A percentile compares a stretch with the other conserved stretches of the same genome.
Evolutionary conservation across 1,140 invertebrate genomes (phyloP).

Genomic region (Acarapis woodi): DNA sequence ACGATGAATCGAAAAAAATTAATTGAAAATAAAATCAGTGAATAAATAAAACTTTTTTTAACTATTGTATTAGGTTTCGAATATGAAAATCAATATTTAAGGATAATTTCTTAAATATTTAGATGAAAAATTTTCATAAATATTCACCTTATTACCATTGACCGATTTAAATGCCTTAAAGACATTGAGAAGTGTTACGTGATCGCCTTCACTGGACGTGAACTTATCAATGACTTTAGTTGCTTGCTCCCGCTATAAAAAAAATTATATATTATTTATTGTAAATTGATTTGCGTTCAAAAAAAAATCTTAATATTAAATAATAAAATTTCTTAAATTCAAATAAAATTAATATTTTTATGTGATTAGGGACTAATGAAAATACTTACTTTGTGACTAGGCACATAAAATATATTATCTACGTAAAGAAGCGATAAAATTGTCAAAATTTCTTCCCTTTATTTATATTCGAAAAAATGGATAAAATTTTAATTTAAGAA

Average conservation of each 20-base stretch:
- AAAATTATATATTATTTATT: too few species aligned
- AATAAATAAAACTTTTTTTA: neutral
- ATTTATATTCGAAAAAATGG: slow-evolving; percentile 12
- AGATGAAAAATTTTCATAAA: slow-evolving; percentile 1
- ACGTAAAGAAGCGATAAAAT: slow-evolving; percentile 35
- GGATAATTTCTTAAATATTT: neutral
- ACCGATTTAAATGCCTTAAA: slow-evolving; percentile 42
- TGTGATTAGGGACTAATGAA: neutral
- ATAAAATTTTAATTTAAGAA: too few species aligned
- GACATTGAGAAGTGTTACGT: slow-evolving; percentile 66
- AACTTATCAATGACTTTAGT: slow-evolving; percentile 43
- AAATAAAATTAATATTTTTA: neutral
- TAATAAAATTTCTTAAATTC: slow-evolving; percentile 1
- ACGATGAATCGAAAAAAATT: slow-evolving; percentile 10
- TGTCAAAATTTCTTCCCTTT: slow-evolving; percentile 41
- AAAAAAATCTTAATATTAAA: neutral
- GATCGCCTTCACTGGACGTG: slow-evolving; percentile 57
- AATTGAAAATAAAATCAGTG: neutral
- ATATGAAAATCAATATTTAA: neutral
- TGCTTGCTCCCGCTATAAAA: slow-evolving; percentile 32
- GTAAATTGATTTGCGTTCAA: neutral
- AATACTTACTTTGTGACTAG: slow-evolving; percentile 17
- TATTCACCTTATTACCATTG: slow-evolving; percentile 33
- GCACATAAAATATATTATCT: slow-evolving; percentile 20
- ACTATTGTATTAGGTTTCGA: neutral